phyloP scores from a whole-genome alignment of 2,113 vertebrate genomes.

The Oreochromis aureus region DNA sequence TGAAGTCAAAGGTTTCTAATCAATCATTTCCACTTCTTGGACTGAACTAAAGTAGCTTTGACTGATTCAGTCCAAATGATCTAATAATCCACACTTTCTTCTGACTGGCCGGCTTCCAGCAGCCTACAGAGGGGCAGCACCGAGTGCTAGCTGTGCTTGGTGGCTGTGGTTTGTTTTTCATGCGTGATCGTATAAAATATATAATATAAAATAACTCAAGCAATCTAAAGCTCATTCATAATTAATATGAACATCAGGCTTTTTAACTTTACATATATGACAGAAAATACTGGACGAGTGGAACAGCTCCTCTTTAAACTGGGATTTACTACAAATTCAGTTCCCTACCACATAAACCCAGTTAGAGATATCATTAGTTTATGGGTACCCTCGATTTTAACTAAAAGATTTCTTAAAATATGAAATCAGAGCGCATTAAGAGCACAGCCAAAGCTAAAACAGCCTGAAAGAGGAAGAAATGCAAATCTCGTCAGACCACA shows the following conservation, averaged over 20 bases:
- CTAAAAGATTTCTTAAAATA: not conserved
- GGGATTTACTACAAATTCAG: not conserved
- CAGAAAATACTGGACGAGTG: not conserved
- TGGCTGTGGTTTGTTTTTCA: not conserved
- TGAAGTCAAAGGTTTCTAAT: not conserved
- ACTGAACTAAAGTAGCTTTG: not conserved
- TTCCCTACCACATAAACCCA: not conserved
- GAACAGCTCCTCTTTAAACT: not conserved
- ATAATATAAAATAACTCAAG: not conserved
- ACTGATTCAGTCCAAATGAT: accelerated
- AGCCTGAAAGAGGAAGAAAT: not conserved
- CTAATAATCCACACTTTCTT: not conserved
- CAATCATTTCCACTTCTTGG: not conserved
- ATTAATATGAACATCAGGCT: not conserved
- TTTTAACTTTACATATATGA: not conserved
- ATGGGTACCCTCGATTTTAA: accelerated
- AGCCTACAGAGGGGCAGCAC: not conserved
- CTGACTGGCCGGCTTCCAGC: not conserved
- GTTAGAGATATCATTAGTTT: accelerated
- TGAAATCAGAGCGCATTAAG: not conserved
- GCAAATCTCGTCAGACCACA: not conserved
- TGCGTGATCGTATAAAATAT: not conserved
- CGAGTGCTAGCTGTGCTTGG: not conserved
- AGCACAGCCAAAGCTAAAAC: not conserved
- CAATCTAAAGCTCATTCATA: accelerated